Percentiles rank a stretch among this genome's conserved stretches.
These are phyloP conservation scores for Oplegnathus fasciatus DNA, from an alignment of 2,113 vertebrate species.

Conservation along the genomic window DNA sequence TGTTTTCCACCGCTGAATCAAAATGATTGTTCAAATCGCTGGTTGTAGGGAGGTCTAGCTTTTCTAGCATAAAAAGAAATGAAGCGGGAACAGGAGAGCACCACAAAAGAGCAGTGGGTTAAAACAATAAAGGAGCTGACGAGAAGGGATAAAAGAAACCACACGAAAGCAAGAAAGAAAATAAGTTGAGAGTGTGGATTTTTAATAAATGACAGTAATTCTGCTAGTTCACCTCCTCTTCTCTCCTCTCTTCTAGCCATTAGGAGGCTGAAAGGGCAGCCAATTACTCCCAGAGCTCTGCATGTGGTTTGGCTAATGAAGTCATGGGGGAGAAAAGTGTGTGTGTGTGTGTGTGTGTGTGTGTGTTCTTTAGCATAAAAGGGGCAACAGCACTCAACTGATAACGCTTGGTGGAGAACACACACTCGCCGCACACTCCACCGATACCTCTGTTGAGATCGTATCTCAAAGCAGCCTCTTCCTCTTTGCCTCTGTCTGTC, in stretches of 20 bases:
- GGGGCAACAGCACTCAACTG: conserved; percentile 45
- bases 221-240: conserved; percentile 26
- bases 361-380: conserved; percentile 48
- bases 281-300: conserved; percentile 69
- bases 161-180: neutral
- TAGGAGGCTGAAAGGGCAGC: conserved; percentile 73
- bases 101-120: neutral
- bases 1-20: neutral
- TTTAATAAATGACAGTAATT: conserved; percentile 41
- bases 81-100: neutral
- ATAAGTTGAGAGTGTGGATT: neutral
- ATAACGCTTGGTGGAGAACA: conserved; percentile 32
- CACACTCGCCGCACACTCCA: conserved; percentile 9
- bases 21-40: neutral
- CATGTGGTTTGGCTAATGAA: conserved; percentile 72
- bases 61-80: conserved; percentile 7
- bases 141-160: neutral
- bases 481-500: neutral
- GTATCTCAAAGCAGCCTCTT: conserved; percentile 30
- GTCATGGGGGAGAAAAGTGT: conserved; percentile 35
- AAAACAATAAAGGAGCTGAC: neutral
- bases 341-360: conserved; percentile 4
- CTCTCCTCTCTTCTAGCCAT: conserved; percentile 57
- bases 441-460: conserved; percentile 38
- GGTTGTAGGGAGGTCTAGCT: neutral